Conservation (phyloP, 2,797 vertebrate genomes). For the Limnodromus scolopaceus region DNA sequence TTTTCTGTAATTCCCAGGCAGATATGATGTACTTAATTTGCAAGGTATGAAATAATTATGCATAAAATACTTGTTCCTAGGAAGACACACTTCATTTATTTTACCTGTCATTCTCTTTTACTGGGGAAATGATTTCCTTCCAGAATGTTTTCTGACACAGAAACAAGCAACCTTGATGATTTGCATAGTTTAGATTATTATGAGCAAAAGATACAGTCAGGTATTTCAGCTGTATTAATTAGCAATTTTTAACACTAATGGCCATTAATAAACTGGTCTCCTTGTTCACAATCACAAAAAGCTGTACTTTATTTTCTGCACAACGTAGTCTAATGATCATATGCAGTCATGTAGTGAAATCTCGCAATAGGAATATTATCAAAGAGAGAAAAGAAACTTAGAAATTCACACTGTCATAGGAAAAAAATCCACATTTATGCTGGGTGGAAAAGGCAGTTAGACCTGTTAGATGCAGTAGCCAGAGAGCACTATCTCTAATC, state of each 20-base stretch:
- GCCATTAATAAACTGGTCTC: not conserved
- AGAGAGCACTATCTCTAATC: not conserved
- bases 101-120: conserved; percentile 29
- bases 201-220: not conserved
- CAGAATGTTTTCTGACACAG: conserved; percentile 5
- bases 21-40: conserved; percentile 26
- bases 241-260: not conserved
- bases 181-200: not conserved
- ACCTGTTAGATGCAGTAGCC: not conserved
- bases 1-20: conserved; percentile 30
- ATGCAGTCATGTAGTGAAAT: not conserved
- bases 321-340: not conserved
- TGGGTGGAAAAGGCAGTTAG: not conserved
- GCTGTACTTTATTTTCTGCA: not conserved
- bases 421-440: not conserved
- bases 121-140: not conserved
- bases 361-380: not conserved
- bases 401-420: not conserved
- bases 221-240: conserved; percentile 4
- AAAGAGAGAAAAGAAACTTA: not conserved
- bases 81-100: conserved; percentile 29
- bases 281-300: not conserved
- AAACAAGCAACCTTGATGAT: not conserved
- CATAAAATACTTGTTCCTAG: conserved; percentile 42
- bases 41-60: conserved; percentile 45